Percentiles rank a stretch among this genome's conserved stretches.
These are phyloP conservation scores for Aldabrachelys gigantea DNA, from an alignment of 2,113 vertebrate species.

Conservation along the genomic window DNA sequence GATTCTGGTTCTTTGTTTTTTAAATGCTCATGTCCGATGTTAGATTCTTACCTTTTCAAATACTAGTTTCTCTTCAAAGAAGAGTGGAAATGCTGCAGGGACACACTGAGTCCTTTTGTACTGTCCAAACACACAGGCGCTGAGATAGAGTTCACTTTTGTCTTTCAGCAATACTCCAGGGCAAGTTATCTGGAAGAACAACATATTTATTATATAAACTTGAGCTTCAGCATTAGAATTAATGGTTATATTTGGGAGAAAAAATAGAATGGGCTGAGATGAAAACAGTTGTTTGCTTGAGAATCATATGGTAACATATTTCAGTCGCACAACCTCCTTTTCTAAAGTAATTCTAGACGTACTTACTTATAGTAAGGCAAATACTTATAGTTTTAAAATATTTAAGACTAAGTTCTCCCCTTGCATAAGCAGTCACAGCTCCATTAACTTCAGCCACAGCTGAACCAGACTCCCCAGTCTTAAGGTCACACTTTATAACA, in stretches of 20 bases:
- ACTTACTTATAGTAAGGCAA: constrained; percentile 4
- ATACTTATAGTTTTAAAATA: constrained; percentile 33
- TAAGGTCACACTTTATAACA: background rate
- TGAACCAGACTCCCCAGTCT: background rate
- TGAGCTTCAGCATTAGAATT: constrained; percentile 31
- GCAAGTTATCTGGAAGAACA: constrained; percentile 87
- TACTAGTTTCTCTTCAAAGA: constrained; percentile 88
- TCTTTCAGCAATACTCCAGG: constrained; percentile 86
- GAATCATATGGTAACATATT: background rate
- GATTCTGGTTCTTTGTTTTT: background rate
- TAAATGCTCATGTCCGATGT: background rate
- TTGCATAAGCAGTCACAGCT: background rate
- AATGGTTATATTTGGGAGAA: constrained; percentile 39
- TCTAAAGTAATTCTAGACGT: constrained; percentile 16
- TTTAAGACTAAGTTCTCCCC: background rate
- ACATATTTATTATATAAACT: constrained; percentile 45
- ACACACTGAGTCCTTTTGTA: constrained; percentile 86
- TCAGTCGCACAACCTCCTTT: background rate
- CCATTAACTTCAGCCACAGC: background rate
- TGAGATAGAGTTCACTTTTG: constrained; percentile 87
- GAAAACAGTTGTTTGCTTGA: constrained; percentile 30
- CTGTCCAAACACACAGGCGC: constrained; percentile 90
- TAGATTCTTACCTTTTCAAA: constrained; percentile 89
- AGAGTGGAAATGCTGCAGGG: constrained; percentile 87
- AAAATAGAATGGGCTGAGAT: constrained; percentile 31